Base-by-base conservation (phyloP, 2,888 invertebrate species). In the Amphipyra tragopoginis region DNA sequence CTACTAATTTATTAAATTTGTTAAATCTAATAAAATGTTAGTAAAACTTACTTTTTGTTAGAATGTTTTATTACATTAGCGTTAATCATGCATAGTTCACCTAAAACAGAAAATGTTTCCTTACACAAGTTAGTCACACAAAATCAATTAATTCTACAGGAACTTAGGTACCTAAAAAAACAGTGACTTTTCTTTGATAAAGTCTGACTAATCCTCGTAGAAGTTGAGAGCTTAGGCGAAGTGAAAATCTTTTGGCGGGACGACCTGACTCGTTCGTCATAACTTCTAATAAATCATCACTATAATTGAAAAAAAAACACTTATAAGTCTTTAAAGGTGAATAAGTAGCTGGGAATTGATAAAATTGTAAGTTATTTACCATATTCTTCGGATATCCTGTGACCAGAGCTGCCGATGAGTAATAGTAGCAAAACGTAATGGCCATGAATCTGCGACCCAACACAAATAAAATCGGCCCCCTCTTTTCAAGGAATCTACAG, bases 361-460 rank as follows among this genome's bases (percentile, higher is more conserved):
- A 33, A 9, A 26, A 8, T 5, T 34, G 3, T 5, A 14, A n/a
- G 21, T 58, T 10, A 7, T 55, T 79, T 86, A 93, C 94, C 94
- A 92, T 80, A 92, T 86, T 83, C 77, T 79, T 14, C 92, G 83
- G 72, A 94, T 86, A 83, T 94, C 92, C 70, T 91, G 90, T 1
- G 92, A 88, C 90, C 89, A 90, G 65, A 94, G 81, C 71, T 93
- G 92, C 15, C 88, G 83, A 13, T 88, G 89, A 33, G 89, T 88
- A 76, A 93, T 87, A 21, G 86, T 86, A 4, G 90, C 88, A 86
- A 94, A 94, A 55, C 90, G 86, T 34, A 88, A 67, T 3, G 94
- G 93, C 93, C 93, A 93, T 14, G 93, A 92, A 79, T 94, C 94
- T 29, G 93, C 94, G 7, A 94, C 87, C 94, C 94, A 94, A 70